These are phyloP conservation scores for Pleuronectes platessa DNA, from an alignment of 2,113 vertebrate genomes.

Conservation along the genomic window DNA sequence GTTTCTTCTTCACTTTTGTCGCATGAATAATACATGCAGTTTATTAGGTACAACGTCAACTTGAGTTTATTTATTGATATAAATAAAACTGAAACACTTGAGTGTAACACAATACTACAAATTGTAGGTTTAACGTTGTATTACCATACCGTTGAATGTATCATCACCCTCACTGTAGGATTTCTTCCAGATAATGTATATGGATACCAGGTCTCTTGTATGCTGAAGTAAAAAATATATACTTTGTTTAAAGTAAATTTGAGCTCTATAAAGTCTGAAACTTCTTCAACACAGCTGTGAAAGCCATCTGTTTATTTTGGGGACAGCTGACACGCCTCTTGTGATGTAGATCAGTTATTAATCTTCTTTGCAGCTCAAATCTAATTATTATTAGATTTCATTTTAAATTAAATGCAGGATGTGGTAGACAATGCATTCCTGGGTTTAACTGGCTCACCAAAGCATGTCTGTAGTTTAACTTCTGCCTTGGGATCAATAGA, in stretches of 20 bases:
- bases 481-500: constrained; percentile 12
- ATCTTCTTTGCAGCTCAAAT: background rate
- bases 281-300: background rate
- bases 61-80: background rate
- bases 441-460: constrained; percentile 2
- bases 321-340: constrained; percentile 11
- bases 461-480: constrained; percentile 25
- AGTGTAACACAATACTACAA: background rate
- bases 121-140: too few species aligned
- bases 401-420: constrained; percentile 38
- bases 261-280: background rate
- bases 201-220: too few species aligned
- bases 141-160: background rate
- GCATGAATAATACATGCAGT: background rate
- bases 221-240: too few species aligned
- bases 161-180: too few species aligned
- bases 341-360: constrained; percentile 7
- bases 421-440: constrained; percentile 50
- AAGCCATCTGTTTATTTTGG: constrained; percentile 6
- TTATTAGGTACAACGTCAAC: background rate
- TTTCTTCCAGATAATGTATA: too few species aligned
- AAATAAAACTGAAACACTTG: background rate
- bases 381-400: constrained; percentile 12
- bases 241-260: too few species aligned
- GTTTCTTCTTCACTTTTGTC: background rate